Evolutionary conservation across 2,888 invertebrate species (phyloP).

Genomic region (Zelleria hepariella): DNA sequence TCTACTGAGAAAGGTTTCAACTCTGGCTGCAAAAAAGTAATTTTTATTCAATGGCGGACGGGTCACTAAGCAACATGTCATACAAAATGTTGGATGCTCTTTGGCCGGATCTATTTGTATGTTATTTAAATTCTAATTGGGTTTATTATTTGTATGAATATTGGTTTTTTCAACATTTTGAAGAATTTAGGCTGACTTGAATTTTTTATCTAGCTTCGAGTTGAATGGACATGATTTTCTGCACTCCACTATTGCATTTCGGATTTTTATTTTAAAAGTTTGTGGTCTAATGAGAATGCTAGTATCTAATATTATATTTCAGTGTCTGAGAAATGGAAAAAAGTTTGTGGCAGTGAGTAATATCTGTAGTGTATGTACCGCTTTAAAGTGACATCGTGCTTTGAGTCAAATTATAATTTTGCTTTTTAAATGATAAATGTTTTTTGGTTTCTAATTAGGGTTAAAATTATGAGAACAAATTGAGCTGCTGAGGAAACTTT

Average conservation of each 20-base stretch:
- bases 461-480: too few relatives aligned
- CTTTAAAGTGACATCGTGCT: constrained; percentile 26
- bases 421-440: constrained; percentile 10
- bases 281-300: constrained; percentile 47
- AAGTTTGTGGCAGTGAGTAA: constrained; percentile 70
- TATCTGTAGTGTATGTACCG: constrained; percentile 47
- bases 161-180: not conserved
- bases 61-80: too few relatives aligned
- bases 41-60: too few relatives aligned
- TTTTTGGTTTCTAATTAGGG: not conserved
- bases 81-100: too few relatives aligned
- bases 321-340: constrained; percentile 70
- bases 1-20: too few relatives aligned
- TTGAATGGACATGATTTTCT: constrained; percentile 5
- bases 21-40: too few relatives aligned
- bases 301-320: constrained; percentile 65
- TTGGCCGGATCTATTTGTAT: not conserved
- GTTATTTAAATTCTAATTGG: not conserved
- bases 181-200: not conserved
- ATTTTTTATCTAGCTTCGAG: constrained; percentile 12
- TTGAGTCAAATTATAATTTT: constrained; percentile 18
- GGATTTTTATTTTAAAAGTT: constrained; percentile 13
- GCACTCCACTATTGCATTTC: constrained; percentile 10
- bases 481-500: too few relatives aligned
- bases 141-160: not conserved